Evolutionary conservation across 2,888 invertebrate genomes (phyloP), one percentile per base, ranked within the genome.

Genomic region (Zonitis immaculata): DNA sequence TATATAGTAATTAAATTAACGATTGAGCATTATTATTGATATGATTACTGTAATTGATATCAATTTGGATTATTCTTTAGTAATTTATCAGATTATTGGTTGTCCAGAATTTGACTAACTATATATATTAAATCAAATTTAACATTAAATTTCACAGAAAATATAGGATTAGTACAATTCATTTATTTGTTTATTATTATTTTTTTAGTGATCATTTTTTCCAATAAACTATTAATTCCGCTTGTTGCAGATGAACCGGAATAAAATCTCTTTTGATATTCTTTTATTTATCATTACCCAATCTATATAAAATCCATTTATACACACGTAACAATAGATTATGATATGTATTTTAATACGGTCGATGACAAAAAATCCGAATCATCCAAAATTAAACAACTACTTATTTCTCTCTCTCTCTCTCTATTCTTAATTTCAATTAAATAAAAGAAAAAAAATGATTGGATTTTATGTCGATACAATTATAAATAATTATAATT

Each of bases 271-370:
- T 16, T 9, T 18, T 39, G 18, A 18, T 8, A 18, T 16, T 6
- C 3, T 39, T 11, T 39, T 18, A 39, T 39, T 39, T 18, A 18
- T 18, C 18, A 18, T 18, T 42, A 43, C 47, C 18, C 16, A 47
- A 44, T 28, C 9, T 18, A 22, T 28, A 47, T 32, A 46, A 28
- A 44, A 48, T 30, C 53, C 53, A 49, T 53, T 42, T 46, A 53
- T 32, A 53, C 53, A 53, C 53, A 53, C 44, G 28, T 42, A 53
- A 53, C 49, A 42, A 53, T 49, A 46, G 42, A 46, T 42, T 49
- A 53, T 51, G 54, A 54, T 54, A 54, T 54, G 54, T 54, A 54
- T 54, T 54, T 54, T 18, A 18, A 39, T 18, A 39, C 39, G 18
- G 18, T 18, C 39, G 18, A 18, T 18, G 39, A 39, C 39, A 39